These are phyloP conservation scores for Dissostichus mawsoni DNA, from an alignment of 2,113 vertebrate species.

Conservation along the genomic window DNA sequence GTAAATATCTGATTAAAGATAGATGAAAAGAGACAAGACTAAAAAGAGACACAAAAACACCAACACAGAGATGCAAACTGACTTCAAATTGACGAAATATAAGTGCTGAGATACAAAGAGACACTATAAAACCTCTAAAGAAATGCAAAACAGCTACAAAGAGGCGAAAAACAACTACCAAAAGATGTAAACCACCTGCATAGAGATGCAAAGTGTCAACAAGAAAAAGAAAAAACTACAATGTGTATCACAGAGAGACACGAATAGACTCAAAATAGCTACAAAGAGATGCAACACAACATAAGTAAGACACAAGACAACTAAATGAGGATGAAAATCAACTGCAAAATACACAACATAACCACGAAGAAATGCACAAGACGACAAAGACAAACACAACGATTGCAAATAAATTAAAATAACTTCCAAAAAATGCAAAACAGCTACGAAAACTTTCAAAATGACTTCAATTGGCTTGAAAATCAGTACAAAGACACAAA, in stretches of 20 bases:
- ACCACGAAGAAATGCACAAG: not conserved
- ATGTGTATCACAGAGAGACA: not conserved
- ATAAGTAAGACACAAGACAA: not conserved
- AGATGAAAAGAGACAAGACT: too few relatives aligned
- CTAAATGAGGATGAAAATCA: not conserved
- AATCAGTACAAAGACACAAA: too few relatives aligned
- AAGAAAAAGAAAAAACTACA: not conserved
- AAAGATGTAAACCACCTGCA: not conserved
- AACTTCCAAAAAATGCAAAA: not conserved
- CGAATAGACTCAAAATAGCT: fast-evolving
- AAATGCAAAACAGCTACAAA: too few relatives aligned
- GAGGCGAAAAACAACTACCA: not conserved
- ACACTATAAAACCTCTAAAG: not conserved
- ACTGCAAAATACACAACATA: not conserved
- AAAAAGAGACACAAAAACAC: too few relatives aligned
- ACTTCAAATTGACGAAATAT: too few relatives aligned
- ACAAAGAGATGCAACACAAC: not conserved
- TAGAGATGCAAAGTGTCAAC: not conserved
- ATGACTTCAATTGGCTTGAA: too few relatives aligned
- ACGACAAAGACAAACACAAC: too few relatives aligned
- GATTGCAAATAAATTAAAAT: too few relatives aligned
- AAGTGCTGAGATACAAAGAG: too few relatives aligned
- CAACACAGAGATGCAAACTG: too few relatives aligned
- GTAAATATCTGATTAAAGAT: too few relatives aligned
- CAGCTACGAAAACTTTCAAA: not conserved